phyloP scores from a whole-genome alignment of 2,113 vertebrate genomes.

The Balaenoptera acutorostrata region DNA sequence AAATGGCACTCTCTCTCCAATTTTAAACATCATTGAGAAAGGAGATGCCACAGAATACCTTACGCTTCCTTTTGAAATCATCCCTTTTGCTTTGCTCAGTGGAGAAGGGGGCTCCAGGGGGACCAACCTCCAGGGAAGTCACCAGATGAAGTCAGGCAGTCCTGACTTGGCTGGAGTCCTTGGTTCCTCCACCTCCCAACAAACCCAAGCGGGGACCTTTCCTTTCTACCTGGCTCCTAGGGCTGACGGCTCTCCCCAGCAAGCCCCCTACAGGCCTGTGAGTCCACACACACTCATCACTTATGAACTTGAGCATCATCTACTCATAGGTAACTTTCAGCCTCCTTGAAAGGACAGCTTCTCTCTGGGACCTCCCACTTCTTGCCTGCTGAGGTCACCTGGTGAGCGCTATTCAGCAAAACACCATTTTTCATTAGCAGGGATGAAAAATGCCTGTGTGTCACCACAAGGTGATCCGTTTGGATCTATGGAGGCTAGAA shows the following conservation, averaged over 20 bases:
- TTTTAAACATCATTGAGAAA: not conserved
- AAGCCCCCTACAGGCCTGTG: not conserved
- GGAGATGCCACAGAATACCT: not conserved
- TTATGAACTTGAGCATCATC: not conserved
- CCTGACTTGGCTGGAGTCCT: not conserved
- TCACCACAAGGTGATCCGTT: not conserved
- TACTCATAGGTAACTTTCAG: not conserved
- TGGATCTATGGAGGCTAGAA: not conserved
- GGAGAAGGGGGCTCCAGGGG: not conserved
- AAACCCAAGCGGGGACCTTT: not conserved
- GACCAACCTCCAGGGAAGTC: not conserved
- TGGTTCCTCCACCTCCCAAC: not conserved
- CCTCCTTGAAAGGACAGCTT: not conserved
- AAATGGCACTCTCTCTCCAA: not conserved
- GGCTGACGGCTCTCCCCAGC: not conserved
- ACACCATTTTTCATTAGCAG: constrained; percentile 26
- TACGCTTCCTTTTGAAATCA: not conserved
- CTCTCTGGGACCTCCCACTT: not conserved
- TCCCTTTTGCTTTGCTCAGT: not conserved
- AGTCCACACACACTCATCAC: not conserved
- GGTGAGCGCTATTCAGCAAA: not conserved
- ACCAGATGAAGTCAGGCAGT: not conserved
- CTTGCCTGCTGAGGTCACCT: not conserved
- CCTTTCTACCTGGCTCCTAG: not conserved
- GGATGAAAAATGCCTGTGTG: not conserved